These are phyloP conservation scores for Aphelinus atriplicis DNA, from an alignment of 1,140 invertebrate species.

Conservation along the genomic window DNA sequence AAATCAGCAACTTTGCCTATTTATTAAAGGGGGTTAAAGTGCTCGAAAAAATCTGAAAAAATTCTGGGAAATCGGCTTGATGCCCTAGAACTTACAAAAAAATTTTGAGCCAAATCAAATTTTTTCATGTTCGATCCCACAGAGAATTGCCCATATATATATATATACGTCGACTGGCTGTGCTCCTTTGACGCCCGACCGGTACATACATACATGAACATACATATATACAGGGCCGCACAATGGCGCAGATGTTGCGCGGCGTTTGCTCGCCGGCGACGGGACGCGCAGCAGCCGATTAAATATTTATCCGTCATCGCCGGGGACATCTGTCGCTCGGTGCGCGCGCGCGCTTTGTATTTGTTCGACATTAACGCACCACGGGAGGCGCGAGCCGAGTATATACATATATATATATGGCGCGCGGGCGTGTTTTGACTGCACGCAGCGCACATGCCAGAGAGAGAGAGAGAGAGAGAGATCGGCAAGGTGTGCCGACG, in stretches of 20 bases:
- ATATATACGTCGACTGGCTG: no score
- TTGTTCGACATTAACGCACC: conserved; percentile 15
- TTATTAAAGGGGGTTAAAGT: no score
- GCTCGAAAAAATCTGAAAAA: no score
- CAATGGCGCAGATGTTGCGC: neutral
- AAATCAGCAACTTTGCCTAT: no score
- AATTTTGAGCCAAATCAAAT: no score
- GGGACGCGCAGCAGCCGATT: conserved; percentile 8
- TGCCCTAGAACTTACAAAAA: no score
- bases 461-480: conserved; percentile 13
- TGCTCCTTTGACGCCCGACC: no score
- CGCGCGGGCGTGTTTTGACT: conserved; percentile 18
- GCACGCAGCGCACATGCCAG: conserved; percentile 1
- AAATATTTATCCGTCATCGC: conserved; percentile 41
- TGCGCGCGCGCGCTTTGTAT: neutral
- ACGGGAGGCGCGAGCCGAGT: neutral
- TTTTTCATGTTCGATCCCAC: no score
- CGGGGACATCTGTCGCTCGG: conserved; percentile 34
- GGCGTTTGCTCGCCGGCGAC: neutral
- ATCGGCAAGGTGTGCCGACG: neutral
- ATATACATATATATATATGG: neutral
- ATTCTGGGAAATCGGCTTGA: no score
- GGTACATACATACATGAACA: no score
- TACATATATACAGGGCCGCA: no score
- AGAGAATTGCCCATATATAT: no score